Evolutionary conservation across 2,888 invertebrate species (phyloP).

Genomic region (Chrysodeixis includens): DNA sequence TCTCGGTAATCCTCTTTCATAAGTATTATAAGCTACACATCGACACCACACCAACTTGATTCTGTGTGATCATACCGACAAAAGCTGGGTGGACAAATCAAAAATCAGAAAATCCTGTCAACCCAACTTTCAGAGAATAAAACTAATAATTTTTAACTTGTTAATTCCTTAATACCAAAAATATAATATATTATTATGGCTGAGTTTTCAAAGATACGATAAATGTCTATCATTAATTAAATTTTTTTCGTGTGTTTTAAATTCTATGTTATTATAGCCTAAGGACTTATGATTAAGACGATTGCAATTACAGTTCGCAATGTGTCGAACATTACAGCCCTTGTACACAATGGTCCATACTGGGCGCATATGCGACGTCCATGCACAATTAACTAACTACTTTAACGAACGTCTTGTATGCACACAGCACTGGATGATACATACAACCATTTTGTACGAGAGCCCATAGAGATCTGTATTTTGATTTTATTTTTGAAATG

Average conservation of each 20-base stretch:
- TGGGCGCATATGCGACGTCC: constrained; percentile 11
- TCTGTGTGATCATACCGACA: constrained; percentile 57
- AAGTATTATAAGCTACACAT: constrained; percentile 65
- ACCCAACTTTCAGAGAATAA: constrained; percentile 71
- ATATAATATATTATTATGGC: constrained; percentile 88
- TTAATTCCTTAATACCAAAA: constrained; percentile 86
- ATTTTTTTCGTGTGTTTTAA: constrained; percentile 77
- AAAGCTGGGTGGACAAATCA: constrained; percentile 71
- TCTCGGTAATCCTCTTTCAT: constrained; percentile 42
- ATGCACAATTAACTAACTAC: constrained; percentile 22
- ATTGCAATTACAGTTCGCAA: constrained; percentile 86
- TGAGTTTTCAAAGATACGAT: constrained; percentile 85
- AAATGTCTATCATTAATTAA: constrained; percentile 81
- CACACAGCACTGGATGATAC: constrained; percentile 7
- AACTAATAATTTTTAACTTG: constrained; percentile 77
- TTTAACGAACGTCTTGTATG: constrained; percentile 11
- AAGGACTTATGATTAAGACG: constrained; percentile 82
- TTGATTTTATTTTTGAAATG: constrained; percentile 70
- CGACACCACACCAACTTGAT: constrained; percentile 68
- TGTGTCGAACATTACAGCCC: constrained; percentile 69
- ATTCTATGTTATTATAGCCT: constrained; percentile 78
- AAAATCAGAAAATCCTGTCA: constrained; percentile 63
- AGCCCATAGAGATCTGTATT: constrained; percentile 79
- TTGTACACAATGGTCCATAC: constrained; percentile 39
- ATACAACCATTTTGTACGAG: constrained; percentile 40